Percentiles rank a stretch among this genome's conserved stretches.
These are phyloP conservation scores for Cerastis rubricosa DNA, from an alignment of 2,888 invertebrate genomes.

Conservation along the genomic window DNA sequence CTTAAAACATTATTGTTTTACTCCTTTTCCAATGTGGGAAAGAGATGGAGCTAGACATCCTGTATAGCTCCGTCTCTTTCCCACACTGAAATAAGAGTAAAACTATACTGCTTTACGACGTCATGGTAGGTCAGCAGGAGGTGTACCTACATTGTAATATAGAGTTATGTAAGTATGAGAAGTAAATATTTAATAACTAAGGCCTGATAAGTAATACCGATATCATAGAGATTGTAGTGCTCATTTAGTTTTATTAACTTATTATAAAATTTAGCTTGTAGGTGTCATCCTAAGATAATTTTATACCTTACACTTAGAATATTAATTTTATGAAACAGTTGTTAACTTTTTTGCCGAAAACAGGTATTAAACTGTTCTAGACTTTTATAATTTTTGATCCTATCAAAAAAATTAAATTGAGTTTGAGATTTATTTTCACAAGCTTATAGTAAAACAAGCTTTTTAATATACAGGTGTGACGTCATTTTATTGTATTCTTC, in stretches of 20 bases:
- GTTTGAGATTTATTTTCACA: background rate
- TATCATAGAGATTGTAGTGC: slow-evolving; percentile 68
- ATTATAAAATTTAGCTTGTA: slow-evolving; percentile 53
- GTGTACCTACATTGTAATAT: slow-evolving; percentile 54
- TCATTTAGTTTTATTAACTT: slow-evolving; percentile 68
- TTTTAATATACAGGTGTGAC: background rate
- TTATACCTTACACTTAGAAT: slow-evolving; percentile 52
- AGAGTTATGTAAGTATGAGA: slow-evolving; percentile 54
- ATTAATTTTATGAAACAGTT: slow-evolving; percentile 27
- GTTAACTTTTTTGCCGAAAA: background rate
- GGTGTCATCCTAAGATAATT: slow-evolving; percentile 60
- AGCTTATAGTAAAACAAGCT: background rate
- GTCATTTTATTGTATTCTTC: background rate
- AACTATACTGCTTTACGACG: too few relatives aligned
- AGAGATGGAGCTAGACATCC: too few relatives aligned
- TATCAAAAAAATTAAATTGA: background rate
- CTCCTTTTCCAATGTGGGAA: too few relatives aligned
- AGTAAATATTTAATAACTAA: slow-evolving; percentile 55
- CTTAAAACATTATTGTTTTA: too few relatives aligned
- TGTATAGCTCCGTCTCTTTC: too few relatives aligned
- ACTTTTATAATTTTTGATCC: background rate
- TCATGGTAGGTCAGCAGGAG: too few relatives aligned
- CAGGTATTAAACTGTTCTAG: too few relatives aligned
- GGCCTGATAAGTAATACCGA: slow-evolving; percentile 56
- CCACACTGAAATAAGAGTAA: too few relatives aligned